Base-by-base conservation (phyloP, 2,113 vertebrate species). In the Pogonocichla stellata region DNA sequence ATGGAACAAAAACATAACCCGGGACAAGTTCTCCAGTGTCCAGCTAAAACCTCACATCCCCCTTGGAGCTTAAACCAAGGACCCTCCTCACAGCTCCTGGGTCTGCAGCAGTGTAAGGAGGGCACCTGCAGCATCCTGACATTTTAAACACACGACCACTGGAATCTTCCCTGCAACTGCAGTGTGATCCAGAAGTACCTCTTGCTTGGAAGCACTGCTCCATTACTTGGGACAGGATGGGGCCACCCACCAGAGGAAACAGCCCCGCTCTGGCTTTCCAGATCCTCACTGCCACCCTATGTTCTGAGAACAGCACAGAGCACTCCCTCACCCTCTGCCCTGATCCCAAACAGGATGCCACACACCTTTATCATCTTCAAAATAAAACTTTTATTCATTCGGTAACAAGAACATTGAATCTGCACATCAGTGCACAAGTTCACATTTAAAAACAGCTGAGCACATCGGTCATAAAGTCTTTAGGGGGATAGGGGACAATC, bases 331-430 rank as follows among this genome's bases (percentile, higher is more conserved):
- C 13, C 33, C 86, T 47, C 51, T 6, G 28, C 23, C 36, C 45
- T 1, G 0, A 24, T 1, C 40, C 48, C 67, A 43, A 54, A 19
- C 4, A 71, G 25, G 53, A 95, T 61, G 51, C 38, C 69, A 93
- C 77, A 92, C 36, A 16, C 22, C 1, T 6, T 0, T 3, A 18
- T 97, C 94, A 73, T 98, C 97, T 97, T 98, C 98, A 98, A 98
- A 98, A 98, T 98, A 98, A 98, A 98, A 97, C 97, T 98, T 98
- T 98, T 98, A 98, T 98, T 98, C 81, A 97, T 86, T 96, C 97
- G 34, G 98, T 98, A 98, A 98, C 98, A 98, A 98, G 98, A 98
- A 98, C 98, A 97, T 98, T 96, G 96, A 97, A 97, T 97, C 96
- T 96, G 98, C 98, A 98, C 98, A 47, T 97, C 93, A 96, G 98